Conservation (phyloP, 2,113 vertebrate species). For the Furnarius figulus region DNA sequence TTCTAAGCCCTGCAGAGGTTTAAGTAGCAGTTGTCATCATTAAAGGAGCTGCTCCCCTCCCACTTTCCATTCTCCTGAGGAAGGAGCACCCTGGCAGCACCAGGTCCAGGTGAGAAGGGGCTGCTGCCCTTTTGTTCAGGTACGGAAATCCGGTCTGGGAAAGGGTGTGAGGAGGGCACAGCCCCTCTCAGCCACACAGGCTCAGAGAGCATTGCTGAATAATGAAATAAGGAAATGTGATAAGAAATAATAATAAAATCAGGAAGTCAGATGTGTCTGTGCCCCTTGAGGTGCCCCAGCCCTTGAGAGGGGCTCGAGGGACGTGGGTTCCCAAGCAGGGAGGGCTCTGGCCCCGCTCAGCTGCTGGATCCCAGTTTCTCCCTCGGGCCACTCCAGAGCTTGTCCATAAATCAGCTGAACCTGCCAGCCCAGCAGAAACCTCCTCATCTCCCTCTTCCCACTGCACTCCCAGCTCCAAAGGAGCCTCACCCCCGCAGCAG, state of each 20-base stretch:
- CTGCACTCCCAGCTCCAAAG: too few relatives aligned
- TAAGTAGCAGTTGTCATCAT: neutral
- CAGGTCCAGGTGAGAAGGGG: neutral
- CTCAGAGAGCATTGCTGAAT: neutral
- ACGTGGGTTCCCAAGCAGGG: neutral
- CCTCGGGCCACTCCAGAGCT: neutral
- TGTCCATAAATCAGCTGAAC: neutral
- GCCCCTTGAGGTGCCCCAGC: accelerated
- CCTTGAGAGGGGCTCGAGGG: accelerated
- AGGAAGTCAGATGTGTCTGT: neutral
- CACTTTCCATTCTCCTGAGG: neutral
- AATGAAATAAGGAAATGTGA: neutral
- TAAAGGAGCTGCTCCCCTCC: neutral
- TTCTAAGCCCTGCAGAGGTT: neutral
- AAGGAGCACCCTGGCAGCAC: neutral
- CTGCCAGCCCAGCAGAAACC: neutral
- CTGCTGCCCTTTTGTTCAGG: accelerated
- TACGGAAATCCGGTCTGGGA: neutral
- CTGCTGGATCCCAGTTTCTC: neutral
- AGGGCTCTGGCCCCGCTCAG: neutral
- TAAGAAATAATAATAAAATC: neutral
- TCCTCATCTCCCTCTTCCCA: neutral
- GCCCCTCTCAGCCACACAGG: neutral
- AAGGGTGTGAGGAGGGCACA: neutral
- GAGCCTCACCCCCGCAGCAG: neutral